Evolutionary conservation across 1,140 invertebrate species (phyloP), one percentile per base, ranked within the genome.

Genomic region (Scaptomyza hsui): DNA sequence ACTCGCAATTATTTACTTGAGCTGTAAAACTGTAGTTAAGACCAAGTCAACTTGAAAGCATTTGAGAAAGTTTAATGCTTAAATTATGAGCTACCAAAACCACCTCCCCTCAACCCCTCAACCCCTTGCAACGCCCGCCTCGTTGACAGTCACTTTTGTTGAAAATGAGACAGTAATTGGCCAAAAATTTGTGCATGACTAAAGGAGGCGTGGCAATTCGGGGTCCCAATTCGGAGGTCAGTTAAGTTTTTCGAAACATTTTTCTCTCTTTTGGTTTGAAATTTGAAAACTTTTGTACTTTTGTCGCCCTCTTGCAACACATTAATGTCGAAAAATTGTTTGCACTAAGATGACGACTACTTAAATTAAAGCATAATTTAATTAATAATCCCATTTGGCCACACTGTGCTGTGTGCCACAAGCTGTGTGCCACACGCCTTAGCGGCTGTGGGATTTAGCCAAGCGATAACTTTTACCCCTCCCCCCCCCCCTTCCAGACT

Each of bases 341-440:
- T 77, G 51, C 51, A 53, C 53, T n/a, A 73, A 75, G 59, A 73
- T 62, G 78, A 75, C 64, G 79, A 89, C 83, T 88, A 88, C 83
- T 88, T 88, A 89, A 88, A 88, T 88, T 89, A 88, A 86, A 79
- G 83, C 78, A 74, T 88, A 88, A 88, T 88, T 88, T 89, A 88
- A 88, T 88, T 88, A 88, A 88, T 89, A 88, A 88, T 88, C 83
- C 85, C 85, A 83, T 88, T 89, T 89, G 79, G 83, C 64, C 68
- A 62, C 72, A 57, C 74, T 78, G 45, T 47, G 79, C 72, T 29
- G 26, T 7, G n/a, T n/a, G n/a, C n/a, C n/a, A n/a, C 78, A 75
- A 83, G 63, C 32, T 37, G n/a, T n/a, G 63, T 39, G 49, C 71
- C 71, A 61, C 44, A 71, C 61, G 64, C 51, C 57, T 71, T 65